Evolutionary conservation across 2,797 vertebrate genomes (phyloP).

Genomic region (Bradypus variegatus): DNA sequence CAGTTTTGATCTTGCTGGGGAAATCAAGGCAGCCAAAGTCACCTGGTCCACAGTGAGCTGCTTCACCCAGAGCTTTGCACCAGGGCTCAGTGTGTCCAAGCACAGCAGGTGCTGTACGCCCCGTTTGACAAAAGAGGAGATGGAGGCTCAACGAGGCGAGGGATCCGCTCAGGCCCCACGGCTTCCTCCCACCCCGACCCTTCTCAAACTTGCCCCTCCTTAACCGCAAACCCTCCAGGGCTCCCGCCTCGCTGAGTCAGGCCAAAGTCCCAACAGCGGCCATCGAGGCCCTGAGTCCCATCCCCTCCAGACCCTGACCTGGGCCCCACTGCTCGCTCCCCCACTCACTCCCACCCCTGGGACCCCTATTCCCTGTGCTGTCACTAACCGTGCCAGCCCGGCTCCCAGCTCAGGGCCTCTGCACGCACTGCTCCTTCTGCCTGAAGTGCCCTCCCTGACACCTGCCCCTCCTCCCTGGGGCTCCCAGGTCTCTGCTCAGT

Average conservation of each 20-base stretch:
- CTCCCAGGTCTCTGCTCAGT: neutral
- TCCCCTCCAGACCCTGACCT: too few relatives aligned
- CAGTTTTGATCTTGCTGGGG: neutral
- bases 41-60: fast-evolving
- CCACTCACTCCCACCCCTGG: too few relatives aligned
- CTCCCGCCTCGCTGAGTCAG: neutral
- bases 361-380: too few relatives aligned
- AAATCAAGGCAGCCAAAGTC: neutral
- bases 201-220: too few relatives aligned
- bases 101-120: neutral
- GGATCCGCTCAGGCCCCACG: too few relatives aligned
- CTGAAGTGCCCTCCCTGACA: neutral
- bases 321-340: neutral
- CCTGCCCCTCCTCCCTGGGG: too few relatives aligned
- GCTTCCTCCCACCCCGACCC: neutral
- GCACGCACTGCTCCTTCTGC: fast-evolving
- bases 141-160: too few relatives aligned
- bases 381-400: neutral
- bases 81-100: neutral
- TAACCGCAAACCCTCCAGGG: neutral
- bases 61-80: neutral
- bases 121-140: neutral
- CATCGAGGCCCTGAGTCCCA: too few relatives aligned
- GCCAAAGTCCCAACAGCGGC: too few relatives aligned
- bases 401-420: neutral